Base-by-base conservation (phyloP, 2,888 invertebrate genomes). In the Augochlorella aurata region DNA sequence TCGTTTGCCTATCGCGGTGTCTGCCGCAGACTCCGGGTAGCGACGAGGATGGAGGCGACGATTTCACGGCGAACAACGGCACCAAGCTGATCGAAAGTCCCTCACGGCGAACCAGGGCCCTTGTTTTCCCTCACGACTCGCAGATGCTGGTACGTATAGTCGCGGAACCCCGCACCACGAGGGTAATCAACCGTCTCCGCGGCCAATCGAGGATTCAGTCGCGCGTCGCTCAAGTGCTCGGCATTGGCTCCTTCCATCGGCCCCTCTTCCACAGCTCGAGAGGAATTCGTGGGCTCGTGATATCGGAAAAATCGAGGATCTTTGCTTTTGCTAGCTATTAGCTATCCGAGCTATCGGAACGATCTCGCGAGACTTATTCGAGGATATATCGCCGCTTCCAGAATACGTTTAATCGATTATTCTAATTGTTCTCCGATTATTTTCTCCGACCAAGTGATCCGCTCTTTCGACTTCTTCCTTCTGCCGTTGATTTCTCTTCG, bases 71-170 rank as follows among this genome's bases (percentile, higher is more conserved):
- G 45, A 73, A 49, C 18, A 69, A 83, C 65, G 69, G 24, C 18
- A 74, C 71, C 63, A 47, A 14, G 21, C 21, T 66, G 75, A 69
- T 81, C 14, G 77, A 65, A 70, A 68, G 74, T 70, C 58, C 73
- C 65, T 85, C 87, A 24, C 85, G 90, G 54, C 79, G 81, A 68
- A 86, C 83, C 76, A 91, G 92, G 77, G 87, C 87, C 38, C 88
- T 93, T 45, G 81, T 90, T 74, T 93, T 89, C 85, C 92, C 91
- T 4, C 52, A 84, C 44, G 74, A 89, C 5, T 87, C 92, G 5
- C 87, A 87, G 49, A 80, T 93, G 65, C 73, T 93, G 90, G 93
- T 93, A 90, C 79, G 89, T 85, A 82, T 7, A 54, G 29, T 47
- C 29, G 24, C 69, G 38, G 9, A 71, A 47, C 63, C 29, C 29